Conservation (phyloP, 2,888 invertebrate species). For the Labia minor region DNA sequence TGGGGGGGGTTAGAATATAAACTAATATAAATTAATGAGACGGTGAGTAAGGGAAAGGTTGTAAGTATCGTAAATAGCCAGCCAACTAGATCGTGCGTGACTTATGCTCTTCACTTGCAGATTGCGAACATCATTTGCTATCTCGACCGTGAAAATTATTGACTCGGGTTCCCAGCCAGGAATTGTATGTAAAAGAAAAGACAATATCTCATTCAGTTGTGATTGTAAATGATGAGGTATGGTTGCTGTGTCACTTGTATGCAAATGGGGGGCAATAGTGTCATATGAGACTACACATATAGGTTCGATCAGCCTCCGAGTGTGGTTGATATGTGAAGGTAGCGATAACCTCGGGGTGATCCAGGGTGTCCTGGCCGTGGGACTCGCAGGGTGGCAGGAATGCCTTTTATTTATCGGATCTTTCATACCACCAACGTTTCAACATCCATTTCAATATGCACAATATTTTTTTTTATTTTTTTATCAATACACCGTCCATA, state of each 20-base stretch:
- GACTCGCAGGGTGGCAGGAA: neutral
- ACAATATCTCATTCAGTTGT: neutral
- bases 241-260: neutral
- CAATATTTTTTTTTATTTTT: no score
- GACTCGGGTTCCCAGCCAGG: neutral
- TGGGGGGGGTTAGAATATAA: neutral
- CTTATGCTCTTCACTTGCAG: neutral
- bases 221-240: conserved; percentile 4
- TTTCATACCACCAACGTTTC: no score
- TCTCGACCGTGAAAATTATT: conserved; percentile 8
- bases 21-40: no score
- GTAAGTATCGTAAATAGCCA: conserved; percentile 1
- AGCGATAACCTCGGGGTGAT: neutral
- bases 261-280: conserved; percentile 5
- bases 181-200: neutral
- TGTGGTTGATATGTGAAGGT: neutral
- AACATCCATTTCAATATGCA: no score
- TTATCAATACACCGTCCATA: no score
- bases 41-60: no score
- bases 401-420: no score
- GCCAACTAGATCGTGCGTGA: neutral
- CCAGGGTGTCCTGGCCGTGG: neutral
- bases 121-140: conserved; percentile 2
- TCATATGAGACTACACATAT: neutral
- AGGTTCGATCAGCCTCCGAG: no score